Percentiles rank a stretch among this genome's conserved stretches.
Conservation (phyloP, 2,888 invertebrate species). For the Sesia bembeciformis region DNA sequence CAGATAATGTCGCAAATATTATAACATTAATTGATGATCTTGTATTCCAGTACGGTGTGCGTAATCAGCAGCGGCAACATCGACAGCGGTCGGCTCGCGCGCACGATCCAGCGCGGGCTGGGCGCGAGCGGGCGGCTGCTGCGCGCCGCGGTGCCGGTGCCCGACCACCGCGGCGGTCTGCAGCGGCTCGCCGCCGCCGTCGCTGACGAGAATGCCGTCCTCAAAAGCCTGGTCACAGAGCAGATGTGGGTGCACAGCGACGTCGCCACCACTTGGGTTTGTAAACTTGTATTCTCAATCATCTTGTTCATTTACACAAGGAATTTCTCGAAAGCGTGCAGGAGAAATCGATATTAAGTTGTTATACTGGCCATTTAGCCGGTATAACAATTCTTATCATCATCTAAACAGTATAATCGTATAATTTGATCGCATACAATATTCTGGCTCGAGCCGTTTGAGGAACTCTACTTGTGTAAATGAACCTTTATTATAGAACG, state of each 20-base stretch:
- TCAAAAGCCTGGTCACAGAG: slow-evolving; percentile 58
- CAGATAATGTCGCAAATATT: too few relatives aligned
- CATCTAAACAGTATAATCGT: too few relatives aligned
- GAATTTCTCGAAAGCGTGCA: too few relatives aligned
- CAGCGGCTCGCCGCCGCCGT: slow-evolving; percentile 72
- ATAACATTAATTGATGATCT: too few relatives aligned
- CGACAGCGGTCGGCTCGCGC: slow-evolving; percentile 83
- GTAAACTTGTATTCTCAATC: background rate
- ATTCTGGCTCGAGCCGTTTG: too few relatives aligned
- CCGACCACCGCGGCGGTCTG: slow-evolving; percentile 83
- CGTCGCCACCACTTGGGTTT: slow-evolving; percentile 52
- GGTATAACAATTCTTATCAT: too few relatives aligned
- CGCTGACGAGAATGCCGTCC: slow-evolving; percentile 43
- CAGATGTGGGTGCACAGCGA: slow-evolving; percentile 64
- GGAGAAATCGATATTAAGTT: too few relatives aligned
- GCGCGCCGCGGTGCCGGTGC: slow-evolving; percentile 80
- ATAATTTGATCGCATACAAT: too few relatives aligned
- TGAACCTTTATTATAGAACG: too few relatives aligned
- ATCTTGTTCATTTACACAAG: too few relatives aligned
- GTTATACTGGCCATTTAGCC: too few relatives aligned
- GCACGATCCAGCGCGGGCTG: slow-evolving; percentile 84
- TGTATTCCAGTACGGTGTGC: slow-evolving; percentile 77
- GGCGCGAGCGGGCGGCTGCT: slow-evolving; percentile 82
- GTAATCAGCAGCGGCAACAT: slow-evolving; percentile 88
- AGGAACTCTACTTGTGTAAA: too few relatives aligned